phyloP scores from a whole-genome alignment of 2,797 vertebrate genomes.

The Falco rusticolus region DNA sequence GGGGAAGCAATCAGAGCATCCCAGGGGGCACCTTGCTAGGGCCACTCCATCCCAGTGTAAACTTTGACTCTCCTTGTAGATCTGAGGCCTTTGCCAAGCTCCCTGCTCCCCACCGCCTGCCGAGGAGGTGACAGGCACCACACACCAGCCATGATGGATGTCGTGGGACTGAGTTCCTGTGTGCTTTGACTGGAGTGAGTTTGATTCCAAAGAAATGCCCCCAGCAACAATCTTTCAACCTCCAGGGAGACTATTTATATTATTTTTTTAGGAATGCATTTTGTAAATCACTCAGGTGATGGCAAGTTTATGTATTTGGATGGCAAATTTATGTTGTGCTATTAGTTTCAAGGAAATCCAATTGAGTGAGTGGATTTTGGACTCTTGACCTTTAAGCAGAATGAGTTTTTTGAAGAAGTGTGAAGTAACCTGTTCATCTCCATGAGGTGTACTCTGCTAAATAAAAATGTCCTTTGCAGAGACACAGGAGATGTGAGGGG shows the following conservation, averaged over 20 bases:
- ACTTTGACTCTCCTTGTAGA: background rate
- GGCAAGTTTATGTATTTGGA: slow-evolving; percentile 37
- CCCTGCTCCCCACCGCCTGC: background rate
- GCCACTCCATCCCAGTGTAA: background rate
- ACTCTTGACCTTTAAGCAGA: slow-evolving; percentile 7
- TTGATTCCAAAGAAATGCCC: background rate
- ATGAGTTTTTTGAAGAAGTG: background rate
- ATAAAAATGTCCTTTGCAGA: background rate
- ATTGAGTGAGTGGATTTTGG: background rate
- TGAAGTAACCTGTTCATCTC: background rate
- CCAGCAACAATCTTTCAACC: background rate
- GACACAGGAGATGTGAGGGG: background rate
- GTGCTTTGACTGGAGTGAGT: background rate
- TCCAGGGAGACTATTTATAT: background rate
- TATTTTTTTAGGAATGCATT: background rate
- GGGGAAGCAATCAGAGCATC: background rate
- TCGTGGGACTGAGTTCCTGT: background rate
- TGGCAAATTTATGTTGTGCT: slow-evolving; percentile 25
- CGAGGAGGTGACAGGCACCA: background rate
- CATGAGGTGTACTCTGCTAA: background rate
- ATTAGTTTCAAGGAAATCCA: slow-evolving; percentile 48
- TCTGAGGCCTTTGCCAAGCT: background rate
- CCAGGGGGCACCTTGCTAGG: background rate
- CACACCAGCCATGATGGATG: rapidly evolving
- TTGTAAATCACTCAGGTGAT: slow-evolving; percentile 44